These are phyloP conservation scores for Dinothrombium tinctorium DNA, from an alignment of 1,140 invertebrate species.

Conservation along the genomic window DNA sequence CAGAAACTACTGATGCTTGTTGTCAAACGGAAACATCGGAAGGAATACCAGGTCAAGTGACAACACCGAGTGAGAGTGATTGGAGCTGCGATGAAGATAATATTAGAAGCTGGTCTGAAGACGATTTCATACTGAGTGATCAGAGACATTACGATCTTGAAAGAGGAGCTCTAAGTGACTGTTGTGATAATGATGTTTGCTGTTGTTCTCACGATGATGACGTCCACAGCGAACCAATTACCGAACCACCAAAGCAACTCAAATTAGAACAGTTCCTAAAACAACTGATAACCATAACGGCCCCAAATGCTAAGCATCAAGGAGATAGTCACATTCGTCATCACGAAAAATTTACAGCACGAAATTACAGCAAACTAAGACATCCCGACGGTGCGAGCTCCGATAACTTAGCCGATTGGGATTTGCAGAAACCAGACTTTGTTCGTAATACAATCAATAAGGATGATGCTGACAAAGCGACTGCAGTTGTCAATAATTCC, in stretches of 20 bases:
- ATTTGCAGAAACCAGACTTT: not conserved
- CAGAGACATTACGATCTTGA: not conserved
- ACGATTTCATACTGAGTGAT: no score
- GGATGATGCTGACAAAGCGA: not conserved
- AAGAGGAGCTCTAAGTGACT: slow-evolving; percentile 1
- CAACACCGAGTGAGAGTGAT: no score
- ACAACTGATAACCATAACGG: slow-evolving; percentile 7
- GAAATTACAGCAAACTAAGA: not conserved
- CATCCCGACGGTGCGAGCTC: not conserved
- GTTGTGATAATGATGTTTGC: not conserved
- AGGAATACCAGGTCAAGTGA: no score
- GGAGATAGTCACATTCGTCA: not conserved
- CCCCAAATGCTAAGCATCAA: not conserved
- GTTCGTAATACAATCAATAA: not conserved
- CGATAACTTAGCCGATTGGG: not conserved
- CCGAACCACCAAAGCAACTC: slow-evolving; percentile 13
- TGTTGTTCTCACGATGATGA: not conserved
- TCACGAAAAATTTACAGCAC: not conserved
- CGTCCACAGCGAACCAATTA: slow-evolving; percentile 4
- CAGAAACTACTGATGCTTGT: no score
- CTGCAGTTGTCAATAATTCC: not conserved
- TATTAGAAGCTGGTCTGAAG: not conserved
- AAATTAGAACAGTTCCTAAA: slow-evolving; percentile 12
- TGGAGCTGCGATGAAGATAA: not conserved
- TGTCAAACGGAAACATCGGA: not conserved